These are phyloP conservation scores for Mionectes macconnelli DNA, from an alignment of 2,113 vertebrate species.

Conservation along the genomic window DNA sequence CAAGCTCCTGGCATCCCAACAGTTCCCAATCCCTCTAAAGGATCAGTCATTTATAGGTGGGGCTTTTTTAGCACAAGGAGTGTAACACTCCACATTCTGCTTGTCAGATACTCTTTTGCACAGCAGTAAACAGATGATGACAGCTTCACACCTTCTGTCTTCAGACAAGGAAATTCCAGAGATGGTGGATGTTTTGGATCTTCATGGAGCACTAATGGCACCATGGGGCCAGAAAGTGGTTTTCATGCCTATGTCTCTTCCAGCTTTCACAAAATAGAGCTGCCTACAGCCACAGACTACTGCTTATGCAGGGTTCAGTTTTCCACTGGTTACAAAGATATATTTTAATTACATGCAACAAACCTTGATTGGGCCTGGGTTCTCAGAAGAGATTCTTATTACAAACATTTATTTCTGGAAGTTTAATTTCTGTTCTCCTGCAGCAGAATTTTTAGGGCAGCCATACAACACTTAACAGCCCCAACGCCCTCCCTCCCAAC, in stretches of 20 bases:
- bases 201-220: rapidly evolving
- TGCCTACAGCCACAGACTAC: neutral
- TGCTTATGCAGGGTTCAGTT: neutral
- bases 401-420: neutral
- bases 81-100: neutral
- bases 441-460: neutral
- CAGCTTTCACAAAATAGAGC: neutral
- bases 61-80: neutral
- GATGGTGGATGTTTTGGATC: neutral
- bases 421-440: neutral
- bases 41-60: neutral
- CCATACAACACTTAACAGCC: neutral
- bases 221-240: neutral
- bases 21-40: neutral
- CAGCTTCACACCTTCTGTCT: neutral
- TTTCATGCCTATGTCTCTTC: neutral
- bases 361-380: neutral
- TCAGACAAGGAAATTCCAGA: neutral
- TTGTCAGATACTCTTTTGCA: neutral
- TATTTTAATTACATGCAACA: neutral
- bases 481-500: neutral
- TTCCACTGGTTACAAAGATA: neutral
- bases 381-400: neutral
- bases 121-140: neutral
- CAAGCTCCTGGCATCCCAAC: neutral